phyloP scores from a whole-genome alignment of 1,140 invertebrate species.

The Drosophila insularis region DNA sequence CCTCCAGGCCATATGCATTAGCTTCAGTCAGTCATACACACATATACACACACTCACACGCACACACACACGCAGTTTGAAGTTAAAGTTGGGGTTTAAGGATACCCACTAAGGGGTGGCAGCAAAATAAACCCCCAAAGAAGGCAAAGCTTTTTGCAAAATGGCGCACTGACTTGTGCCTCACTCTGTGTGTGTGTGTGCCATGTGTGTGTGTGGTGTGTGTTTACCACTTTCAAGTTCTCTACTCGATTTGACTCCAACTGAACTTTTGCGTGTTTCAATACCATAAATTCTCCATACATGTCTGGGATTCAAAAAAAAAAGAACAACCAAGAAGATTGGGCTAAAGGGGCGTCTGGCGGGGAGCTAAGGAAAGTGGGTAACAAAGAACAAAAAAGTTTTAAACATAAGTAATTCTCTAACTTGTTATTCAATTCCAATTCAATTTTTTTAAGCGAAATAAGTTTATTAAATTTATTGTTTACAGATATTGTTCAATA shows the following conservation, averaged over 20 bases:
- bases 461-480: neutral
- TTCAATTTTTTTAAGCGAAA: neutral
- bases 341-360: too few species aligned
- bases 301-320: conserved; percentile 48
- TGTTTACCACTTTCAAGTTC: conserved; percentile 69
- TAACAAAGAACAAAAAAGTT: neutral
- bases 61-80: conserved; percentile 27
- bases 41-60: conserved; percentile 1
- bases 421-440: neutral
- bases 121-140: conserved; percentile 3
- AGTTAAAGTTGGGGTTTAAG: conserved; percentile 52
- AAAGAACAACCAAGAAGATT: conserved; percentile 2
- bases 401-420: neutral
- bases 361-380: neutral
- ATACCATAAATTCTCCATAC: conserved; percentile 78
- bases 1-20: conserved; percentile 47
- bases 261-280: conserved; percentile 78
- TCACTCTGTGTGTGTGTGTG: conserved; percentile 21
- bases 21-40: conserved; percentile 17
- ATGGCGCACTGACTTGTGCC: conserved; percentile 57
- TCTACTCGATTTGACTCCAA: conserved; percentile 76
- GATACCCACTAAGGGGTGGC: conserved; percentile 39
- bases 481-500: neutral
- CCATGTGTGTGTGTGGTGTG: conserved; percentile 22
- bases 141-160: conserved; percentile 69